These are phyloP conservation scores for Omphaloscelis lunosa DNA, from an alignment of 2,888 invertebrate genomes.

Conservation along the genomic window DNA sequence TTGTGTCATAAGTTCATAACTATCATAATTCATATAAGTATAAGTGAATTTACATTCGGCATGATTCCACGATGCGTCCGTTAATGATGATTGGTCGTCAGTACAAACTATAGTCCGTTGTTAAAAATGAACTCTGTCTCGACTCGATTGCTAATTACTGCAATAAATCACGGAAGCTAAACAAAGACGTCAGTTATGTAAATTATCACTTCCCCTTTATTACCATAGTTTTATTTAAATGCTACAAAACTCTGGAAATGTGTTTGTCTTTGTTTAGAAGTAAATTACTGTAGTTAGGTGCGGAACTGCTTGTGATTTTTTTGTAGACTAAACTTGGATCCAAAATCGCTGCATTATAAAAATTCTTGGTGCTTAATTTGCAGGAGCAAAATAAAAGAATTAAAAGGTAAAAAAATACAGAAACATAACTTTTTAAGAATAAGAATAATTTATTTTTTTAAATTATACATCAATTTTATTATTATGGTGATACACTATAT, in stretches of 20 bases:
- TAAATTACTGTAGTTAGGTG: not conserved
- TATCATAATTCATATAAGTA: slow-evolving; percentile 33
- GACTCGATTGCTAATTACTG: slow-evolving; percentile 67
- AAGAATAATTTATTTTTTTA: too few species aligned
- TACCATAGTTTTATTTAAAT: slow-evolving; percentile 43
- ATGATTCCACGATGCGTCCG: slow-evolving; percentile 50
- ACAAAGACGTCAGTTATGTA: slow-evolving; percentile 74
- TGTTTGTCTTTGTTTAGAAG: slow-evolving; percentile 9
- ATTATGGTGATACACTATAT: too few species aligned
- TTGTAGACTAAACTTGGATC: not conserved
- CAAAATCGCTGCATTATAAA: not conserved
- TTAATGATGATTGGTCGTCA: slow-evolving; percentile 59
- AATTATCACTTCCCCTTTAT: slow-evolving; percentile 62
- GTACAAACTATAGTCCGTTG: slow-evolving; percentile 46
- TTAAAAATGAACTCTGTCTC: slow-evolving; percentile 58
- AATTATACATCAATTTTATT: too few species aligned
- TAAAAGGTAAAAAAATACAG: not conserved
- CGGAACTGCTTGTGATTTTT: slow-evolving; percentile 8
- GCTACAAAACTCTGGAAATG: slow-evolving; percentile 37
- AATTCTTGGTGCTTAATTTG: not conserved
- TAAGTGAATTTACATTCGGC: slow-evolving; percentile 52
- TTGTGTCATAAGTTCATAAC: slow-evolving; percentile 25
- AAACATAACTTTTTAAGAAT: not conserved
- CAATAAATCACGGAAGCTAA: slow-evolving; percentile 75
- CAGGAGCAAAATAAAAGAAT: not conserved